These are phyloP conservation scores for Aphaenogaster floridana DNA, from an alignment of 1,140 invertebrate species.

Conservation along the genomic window DNA sequence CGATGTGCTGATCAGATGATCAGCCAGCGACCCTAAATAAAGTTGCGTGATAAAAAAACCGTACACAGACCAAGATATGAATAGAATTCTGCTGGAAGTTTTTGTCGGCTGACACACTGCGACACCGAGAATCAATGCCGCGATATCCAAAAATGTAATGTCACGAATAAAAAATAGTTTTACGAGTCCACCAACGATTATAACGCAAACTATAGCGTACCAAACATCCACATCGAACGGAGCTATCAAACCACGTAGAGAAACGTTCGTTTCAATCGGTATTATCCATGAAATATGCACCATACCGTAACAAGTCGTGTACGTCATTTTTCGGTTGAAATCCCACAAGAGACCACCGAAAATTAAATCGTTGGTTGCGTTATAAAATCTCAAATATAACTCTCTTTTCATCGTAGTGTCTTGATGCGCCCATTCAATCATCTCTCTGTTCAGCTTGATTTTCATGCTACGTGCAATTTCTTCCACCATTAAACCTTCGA, in stretches of 20 bases:
- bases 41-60: slow-evolving; percentile 81
- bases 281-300: slow-evolving; percentile 79
- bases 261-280: slow-evolving; percentile 74
- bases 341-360: slow-evolving; percentile 78
- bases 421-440: slow-evolving; percentile 58
- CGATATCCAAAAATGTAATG: slow-evolving; percentile 78
- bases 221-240: slow-evolving; percentile 79
- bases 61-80: slow-evolving; percentile 80
- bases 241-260: slow-evolving; percentile 77
- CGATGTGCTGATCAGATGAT: slow-evolving; percentile 78
- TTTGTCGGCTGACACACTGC: slow-evolving; percentile 73
- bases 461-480: slow-evolving; percentile 65
- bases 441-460: slow-evolving; percentile 60
- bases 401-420: slow-evolving; percentile 27
- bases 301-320: slow-evolving; percentile 79
- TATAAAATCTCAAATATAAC: slow-evolving; percentile 14
- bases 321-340: slow-evolving; percentile 64
- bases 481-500: slow-evolving; percentile 40
- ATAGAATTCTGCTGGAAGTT: slow-evolving; percentile 76
- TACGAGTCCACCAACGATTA: slow-evolving; percentile 73
- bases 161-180: slow-evolving; percentile 73
- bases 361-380: slow-evolving; percentile 73
- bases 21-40: slow-evolving; percentile 81
- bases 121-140: slow-evolving; percentile 77
- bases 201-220: slow-evolving; percentile 71